These are phyloP conservation scores for Elmis aenea DNA, from an alignment of 2,888 invertebrate species.

Conservation along the genomic window DNA sequence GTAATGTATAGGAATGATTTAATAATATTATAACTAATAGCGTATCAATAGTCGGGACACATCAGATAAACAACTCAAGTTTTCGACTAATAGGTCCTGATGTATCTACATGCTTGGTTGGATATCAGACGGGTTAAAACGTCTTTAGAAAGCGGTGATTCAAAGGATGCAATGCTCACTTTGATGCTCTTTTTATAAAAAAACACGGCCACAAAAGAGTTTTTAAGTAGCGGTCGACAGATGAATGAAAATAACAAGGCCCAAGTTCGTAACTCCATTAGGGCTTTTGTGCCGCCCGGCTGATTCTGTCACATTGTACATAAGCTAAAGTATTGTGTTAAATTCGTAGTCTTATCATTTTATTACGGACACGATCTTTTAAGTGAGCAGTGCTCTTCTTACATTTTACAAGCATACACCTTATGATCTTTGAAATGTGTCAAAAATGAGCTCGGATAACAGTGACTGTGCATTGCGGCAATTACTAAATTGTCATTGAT, in stretches of 20 bases:
- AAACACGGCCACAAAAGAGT: constrained; percentile 17
- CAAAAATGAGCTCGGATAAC: too few relatives aligned
- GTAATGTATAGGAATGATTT: constrained; percentile 7
- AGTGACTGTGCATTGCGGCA: too few relatives aligned
- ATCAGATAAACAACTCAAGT: constrained; percentile 19
- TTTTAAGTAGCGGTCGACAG: constrained; percentile 24
- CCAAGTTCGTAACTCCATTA: constrained; percentile 22
- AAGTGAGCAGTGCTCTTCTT: too few relatives aligned
- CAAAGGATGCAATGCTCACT: constrained; percentile 29
- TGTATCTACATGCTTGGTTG: constrained; percentile 30
- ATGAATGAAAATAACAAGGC: constrained; percentile 23
- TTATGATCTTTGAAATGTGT: too few relatives aligned
- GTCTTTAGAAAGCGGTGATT: constrained; percentile 44
- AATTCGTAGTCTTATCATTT: constrained; percentile 15
- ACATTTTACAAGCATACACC: too few relatives aligned
- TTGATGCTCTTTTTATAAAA: constrained; percentile 21
- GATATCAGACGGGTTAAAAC: constrained; percentile 37
- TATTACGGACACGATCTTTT: constrained; percentile 14
- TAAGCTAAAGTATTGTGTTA: constrained; percentile 16
- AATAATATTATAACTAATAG: constrained; percentile 20
- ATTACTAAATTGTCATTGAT: too few relatives aligned
- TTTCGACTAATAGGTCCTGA: constrained; percentile 22
- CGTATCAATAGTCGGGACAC: constrained; percentile 19
- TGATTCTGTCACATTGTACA: constrained; percentile 19
- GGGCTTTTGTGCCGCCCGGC: constrained; percentile 16